Evolutionary conservation across 2,797 vertebrate species (phyloP), one percentile per base, ranked within the genome.

Genomic region (Galagoides demidoff): DNA sequence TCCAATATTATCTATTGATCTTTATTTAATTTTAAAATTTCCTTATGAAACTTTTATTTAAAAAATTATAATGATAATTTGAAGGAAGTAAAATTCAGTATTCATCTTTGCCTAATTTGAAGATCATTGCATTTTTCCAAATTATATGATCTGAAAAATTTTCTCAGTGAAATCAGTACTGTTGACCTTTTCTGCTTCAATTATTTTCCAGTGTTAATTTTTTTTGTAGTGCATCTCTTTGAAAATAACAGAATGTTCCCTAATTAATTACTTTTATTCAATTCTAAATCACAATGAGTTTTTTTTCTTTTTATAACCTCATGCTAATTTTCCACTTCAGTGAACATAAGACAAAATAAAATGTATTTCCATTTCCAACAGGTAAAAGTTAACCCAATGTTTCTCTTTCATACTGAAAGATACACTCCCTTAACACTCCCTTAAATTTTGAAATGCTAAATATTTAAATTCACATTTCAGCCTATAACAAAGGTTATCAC

Each of bases 301-400:
- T 92, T 34, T 92, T 57, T 66, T 16, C 34, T 94, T 97, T 96
- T 94, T 10, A 95, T 92, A 93, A 70, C 86, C 27, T 34, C 19
- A 87, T 93, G 81, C 81, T 96, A 97, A 96, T 96, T 97, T 97
- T 96, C 84, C 77, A 97, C 87, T 95, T 96, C 77, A 90, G 22
- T 92, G 83, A 92, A 43, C 70, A 4, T 88, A 95, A 93, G n/a
- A 88, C 49, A 95, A 94, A n/a, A 88, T 43, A 95, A 95, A 97
- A 93, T 14, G 39, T 91, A 64, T 92, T 43, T 43, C 1, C 17
- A 23, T 95, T 97, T 95, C 45, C 85, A 94, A 84, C 27, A 97
- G 22, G 63, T 88, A 94, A 95, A 89, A 96, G 55, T 52, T 89
- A 97, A 86, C 34, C 14, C 7, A 66, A 20, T 81, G 57, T 92